These are phyloP conservation scores for Hylaea fasciaria DNA, from an alignment of 2,888 invertebrate genomes.

Conservation along the genomic window DNA sequence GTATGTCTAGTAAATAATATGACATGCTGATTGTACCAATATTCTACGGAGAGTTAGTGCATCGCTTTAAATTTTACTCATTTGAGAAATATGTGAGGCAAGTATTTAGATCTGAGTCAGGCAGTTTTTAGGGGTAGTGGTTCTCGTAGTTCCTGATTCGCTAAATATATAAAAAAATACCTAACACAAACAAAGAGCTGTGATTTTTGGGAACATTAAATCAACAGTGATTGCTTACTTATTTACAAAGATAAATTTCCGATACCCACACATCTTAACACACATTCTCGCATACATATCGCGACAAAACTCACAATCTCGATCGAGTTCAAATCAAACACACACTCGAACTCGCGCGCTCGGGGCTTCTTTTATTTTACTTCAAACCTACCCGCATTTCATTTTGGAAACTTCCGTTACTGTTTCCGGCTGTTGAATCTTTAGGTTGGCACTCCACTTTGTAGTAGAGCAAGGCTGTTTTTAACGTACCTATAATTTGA, in stretches of 20 bases:
- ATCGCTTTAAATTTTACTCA: no score
- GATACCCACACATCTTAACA: conserved; percentile 4
- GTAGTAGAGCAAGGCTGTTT: background rate
- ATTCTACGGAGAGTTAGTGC: no score
- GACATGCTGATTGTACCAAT: no score
- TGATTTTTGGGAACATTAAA: no score
- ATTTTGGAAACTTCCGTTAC: conserved; percentile 42
- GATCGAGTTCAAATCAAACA: conserved; percentile 34
- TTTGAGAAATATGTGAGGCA: no score
- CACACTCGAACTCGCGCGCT: conserved; percentile 26
- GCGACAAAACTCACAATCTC: conserved; percentile 35
- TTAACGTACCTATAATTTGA: no score
- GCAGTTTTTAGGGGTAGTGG: no score
- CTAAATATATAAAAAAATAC: no score
- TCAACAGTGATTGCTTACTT: background rate
- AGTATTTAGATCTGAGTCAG: no score
- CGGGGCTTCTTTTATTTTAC: conserved; percentile 40
- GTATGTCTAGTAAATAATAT: no score
- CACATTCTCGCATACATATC: background rate
- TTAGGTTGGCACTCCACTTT: conserved; percentile 13
- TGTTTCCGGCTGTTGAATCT: conserved; percentile 37
- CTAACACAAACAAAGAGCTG: no score
- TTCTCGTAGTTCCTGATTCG: no score
- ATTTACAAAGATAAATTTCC: background rate
- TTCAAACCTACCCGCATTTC: conserved; percentile 46